A percentile compares a stretch with the other conserved stretches of the same genome.
phyloP scores from a whole-genome alignment of 2,113 vertebrate genomes.

The Micromys minutus region DNA sequence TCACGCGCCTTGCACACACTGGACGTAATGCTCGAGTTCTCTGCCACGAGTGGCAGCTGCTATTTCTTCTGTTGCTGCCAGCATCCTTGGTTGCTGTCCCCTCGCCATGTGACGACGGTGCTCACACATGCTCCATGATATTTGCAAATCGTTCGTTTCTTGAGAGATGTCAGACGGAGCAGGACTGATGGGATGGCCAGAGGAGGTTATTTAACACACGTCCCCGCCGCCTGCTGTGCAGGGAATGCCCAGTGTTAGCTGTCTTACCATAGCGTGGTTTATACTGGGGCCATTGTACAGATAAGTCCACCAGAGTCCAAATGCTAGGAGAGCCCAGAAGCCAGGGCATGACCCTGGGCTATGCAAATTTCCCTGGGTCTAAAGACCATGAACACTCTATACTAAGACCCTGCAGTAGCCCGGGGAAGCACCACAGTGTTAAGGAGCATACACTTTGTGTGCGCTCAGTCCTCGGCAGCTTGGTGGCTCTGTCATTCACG shows the following conservation, averaged over 20 bases:
- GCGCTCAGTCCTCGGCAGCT: neutral
- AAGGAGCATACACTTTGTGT: neutral
- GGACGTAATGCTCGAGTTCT: too few species aligned
- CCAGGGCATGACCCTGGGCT: neutral
- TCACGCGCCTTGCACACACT: neutral
- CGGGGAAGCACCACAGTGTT: neutral
- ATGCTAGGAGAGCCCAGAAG: neutral
- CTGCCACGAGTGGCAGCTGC: too few species aligned
- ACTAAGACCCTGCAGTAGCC: fast-evolving
- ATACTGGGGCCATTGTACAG: neutral
- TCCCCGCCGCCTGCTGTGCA: fast-evolving
- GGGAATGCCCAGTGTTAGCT: too few species aligned
- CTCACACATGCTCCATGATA: neutral
- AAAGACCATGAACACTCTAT: neutral
- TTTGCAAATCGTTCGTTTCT: neutral
- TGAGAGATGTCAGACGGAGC: neutral
- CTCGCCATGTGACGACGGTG: neutral
- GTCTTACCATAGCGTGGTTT: neutral
- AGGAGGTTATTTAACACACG: too few species aligned
- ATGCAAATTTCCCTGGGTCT: neutral
- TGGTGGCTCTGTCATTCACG: fast-evolving
- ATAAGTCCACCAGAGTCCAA: neutral
- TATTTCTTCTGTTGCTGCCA: too few species aligned
- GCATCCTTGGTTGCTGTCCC: neutral
- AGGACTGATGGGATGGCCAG: too few species aligned